Conservation (phyloP, 2,113 vertebrate species). For the Microcebus griseorufus region DNA sequence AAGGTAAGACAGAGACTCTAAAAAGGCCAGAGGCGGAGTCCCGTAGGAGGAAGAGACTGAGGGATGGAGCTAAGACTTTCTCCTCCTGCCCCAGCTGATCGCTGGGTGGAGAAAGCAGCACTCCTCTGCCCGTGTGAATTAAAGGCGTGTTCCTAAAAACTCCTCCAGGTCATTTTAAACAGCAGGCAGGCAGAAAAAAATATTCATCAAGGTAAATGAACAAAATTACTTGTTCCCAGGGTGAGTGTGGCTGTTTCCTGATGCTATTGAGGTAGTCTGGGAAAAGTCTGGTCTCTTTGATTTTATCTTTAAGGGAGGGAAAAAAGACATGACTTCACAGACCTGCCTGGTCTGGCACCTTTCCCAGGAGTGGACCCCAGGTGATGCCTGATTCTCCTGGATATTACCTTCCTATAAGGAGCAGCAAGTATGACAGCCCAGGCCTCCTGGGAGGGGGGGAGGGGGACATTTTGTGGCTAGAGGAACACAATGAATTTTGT, state of each 20-base stretch:
- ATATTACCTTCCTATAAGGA: not conserved
- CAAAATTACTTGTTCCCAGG: not conserved
- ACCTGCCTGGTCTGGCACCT: not conserved
- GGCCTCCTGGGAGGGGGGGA: not conserved
- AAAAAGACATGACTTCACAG: not conserved
- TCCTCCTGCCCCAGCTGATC: not conserved
- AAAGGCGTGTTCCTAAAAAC: not conserved
- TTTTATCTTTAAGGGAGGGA: not conserved
- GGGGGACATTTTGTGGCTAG: not conserved
- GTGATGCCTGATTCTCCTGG: not conserved
- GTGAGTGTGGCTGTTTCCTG: conserved; percentile 21
- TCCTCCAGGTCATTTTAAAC: not conserved
- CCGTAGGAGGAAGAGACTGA: not conserved
- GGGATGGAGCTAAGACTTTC: not conserved
- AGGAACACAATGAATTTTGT: conserved; percentile 42
- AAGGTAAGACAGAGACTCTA: not conserved
- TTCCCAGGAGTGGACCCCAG: not conserved
- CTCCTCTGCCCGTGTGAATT: not conserved
- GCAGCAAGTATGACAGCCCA: not conserved
- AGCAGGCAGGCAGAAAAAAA: not conserved
- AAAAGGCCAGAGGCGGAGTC: not conserved
- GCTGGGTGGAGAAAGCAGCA: rapidly evolving
- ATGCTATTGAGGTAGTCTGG: conserved; percentile 68
- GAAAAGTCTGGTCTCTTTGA: not conserved
- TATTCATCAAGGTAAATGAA: not conserved